These are phyloP conservation scores for Albula goreensis DNA, from an alignment of 2,113 vertebrate species.

Conservation along the genomic window DNA sequence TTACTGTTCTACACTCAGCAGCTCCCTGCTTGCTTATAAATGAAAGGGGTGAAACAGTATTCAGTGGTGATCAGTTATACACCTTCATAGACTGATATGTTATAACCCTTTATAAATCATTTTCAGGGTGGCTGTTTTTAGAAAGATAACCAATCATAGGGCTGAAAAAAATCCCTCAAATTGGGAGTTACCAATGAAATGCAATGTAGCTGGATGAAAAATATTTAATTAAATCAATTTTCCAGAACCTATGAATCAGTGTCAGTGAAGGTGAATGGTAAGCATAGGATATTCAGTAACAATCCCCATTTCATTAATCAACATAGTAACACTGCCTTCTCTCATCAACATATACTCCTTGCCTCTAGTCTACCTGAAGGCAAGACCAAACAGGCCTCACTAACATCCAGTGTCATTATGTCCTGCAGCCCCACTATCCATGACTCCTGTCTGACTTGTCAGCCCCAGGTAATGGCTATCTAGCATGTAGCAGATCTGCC, in stretches of 20 bases:
- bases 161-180: neutral
- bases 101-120: neutral
- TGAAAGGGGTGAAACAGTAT: too few relatives aligned
- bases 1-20: neutral
- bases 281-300: neutral
- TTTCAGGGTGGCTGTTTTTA: neutral
- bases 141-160: neutral
- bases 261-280: neutral
- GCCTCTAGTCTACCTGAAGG: conserved; percentile 13
- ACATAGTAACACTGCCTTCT: neutral
- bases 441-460: conserved; percentile 34
- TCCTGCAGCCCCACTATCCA: conserved; percentile 27
- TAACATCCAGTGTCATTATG: conserved; percentile 30
- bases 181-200: neutral
- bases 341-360: neutral
- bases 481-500: conserved; percentile 49
- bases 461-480: conserved; percentile 8
- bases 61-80: too few relatives aligned
- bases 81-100: neutral
- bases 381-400: neutral
- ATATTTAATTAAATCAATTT: neutral
- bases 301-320: neutral
- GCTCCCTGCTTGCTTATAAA: neutral
- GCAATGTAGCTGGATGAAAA: neutral
- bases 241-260: neutral